These are phyloP conservation scores for Lasioglossum pauxillum DNA, from an alignment of 2,888 invertebrate species.

Conservation along the genomic window DNA sequence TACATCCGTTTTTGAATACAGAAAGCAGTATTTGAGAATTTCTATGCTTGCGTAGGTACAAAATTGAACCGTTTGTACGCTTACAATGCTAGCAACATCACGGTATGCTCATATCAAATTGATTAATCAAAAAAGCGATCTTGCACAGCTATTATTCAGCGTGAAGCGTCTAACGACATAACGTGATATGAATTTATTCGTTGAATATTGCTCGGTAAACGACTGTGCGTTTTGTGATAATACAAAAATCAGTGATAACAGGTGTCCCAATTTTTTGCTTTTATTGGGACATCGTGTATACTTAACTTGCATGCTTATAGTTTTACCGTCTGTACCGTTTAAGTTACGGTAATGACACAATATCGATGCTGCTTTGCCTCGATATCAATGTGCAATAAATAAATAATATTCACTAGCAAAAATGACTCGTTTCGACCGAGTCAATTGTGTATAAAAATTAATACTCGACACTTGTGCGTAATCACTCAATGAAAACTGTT, in stretches of 20 bases:
- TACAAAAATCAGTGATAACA: background rate
- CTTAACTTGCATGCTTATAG: constrained; percentile 11
- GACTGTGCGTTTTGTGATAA: background rate
- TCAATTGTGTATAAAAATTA: background rate
- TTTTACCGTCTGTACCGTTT: background rate
- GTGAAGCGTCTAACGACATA: constrained; percentile 71
- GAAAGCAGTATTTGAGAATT: constrained; percentile 83
- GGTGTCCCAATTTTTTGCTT: background rate
- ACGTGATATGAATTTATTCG: constrained; percentile 71
- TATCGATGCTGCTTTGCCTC: constrained; percentile 32
- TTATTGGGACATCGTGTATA: background rate
- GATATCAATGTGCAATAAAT: background rate
- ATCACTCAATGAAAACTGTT: background rate
- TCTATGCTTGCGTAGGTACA: constrained; percentile 81
- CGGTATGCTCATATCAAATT: constrained; percentile 67
- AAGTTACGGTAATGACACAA: background rate
- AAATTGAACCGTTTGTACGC: constrained; percentile 79
- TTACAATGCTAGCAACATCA: constrained; percentile 72
- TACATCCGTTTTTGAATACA: constrained; percentile 71
- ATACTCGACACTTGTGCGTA: background rate
- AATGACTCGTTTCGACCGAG: background rate
- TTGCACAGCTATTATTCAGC: constrained; percentile 67
- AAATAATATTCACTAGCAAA: background rate
- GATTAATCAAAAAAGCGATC: constrained; percentile 77
- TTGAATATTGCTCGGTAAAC: constrained; percentile 58